Percentiles rank a stretch among this genome's conserved stretches.
Evolutionary conservation across 2,888 invertebrate genomes (phyloP).

Genomic region (Tupiocoris notatus): DNA sequence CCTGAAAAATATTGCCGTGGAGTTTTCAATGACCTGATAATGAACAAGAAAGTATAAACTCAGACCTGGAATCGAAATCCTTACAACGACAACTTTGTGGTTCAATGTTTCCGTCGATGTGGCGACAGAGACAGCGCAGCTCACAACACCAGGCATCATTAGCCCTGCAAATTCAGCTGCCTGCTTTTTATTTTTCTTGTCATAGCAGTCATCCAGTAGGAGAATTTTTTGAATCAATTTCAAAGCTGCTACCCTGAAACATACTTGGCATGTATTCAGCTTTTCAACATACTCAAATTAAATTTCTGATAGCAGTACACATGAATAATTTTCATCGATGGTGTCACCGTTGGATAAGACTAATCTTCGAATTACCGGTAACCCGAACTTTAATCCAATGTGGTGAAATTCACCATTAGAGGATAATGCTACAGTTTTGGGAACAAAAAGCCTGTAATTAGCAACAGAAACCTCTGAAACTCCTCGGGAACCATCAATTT

Average conservation of each 20-base stretch:
- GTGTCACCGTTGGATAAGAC: too few species aligned
- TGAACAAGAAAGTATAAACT: not conserved
- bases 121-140: conserved; percentile 61
- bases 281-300: too few species aligned
- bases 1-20: conserved; percentile 19
- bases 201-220: conserved; percentile 56
- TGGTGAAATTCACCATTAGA: too few species aligned
- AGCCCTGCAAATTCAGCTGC: conserved; percentile 62
- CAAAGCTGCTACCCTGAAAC: conserved; percentile 55
- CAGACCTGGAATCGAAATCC: conserved; percentile 39
- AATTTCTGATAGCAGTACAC: too few species aligned
- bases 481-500: not conserved
- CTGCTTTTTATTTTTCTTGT: conserved; percentile 56
- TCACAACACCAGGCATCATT: conserved; percentile 65
- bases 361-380: too few species aligned
- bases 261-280: too few species aligned
- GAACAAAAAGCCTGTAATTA: not conserved
- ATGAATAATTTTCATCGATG: too few species aligned
- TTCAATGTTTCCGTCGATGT: conserved; percentile 61
- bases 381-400: too few species aligned
- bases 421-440: too few species aligned
- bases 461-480: not conserved
- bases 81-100: conserved; percentile 63
- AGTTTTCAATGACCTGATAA: too few species aligned
- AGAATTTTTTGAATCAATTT: conserved; percentile 65